A percentile compares a stretch with the other conserved stretches of the same genome.
Evolutionary conservation across 2,113 vertebrate species (phyloP).

Genomic region (Haliaeetus leucogaster): DNA sequence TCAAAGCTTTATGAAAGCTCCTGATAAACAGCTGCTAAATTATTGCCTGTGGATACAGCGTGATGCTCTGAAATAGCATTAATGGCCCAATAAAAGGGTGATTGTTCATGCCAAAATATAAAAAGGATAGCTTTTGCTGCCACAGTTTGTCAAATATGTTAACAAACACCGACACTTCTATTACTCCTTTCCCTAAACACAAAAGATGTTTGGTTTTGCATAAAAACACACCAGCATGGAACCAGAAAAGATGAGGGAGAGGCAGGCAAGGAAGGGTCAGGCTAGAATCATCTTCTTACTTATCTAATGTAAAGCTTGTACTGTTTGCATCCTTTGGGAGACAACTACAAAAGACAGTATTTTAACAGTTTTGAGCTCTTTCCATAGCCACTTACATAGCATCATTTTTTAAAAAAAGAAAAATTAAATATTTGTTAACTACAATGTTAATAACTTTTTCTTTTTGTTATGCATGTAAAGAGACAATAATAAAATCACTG

Average conservation of each 20-base stretch:
- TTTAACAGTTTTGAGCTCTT: background rate
- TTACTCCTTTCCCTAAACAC: conserved; percentile 19
- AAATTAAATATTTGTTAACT: background rate
- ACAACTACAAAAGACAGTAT: background rate
- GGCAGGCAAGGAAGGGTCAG: background rate
- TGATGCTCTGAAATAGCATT: conserved; percentile 62
- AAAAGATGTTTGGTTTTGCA: conserved; percentile 23
- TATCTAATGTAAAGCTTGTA: background rate
- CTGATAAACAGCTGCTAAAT: conserved; percentile 72
- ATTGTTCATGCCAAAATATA: conserved; percentile 63
- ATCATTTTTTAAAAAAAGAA: background rate
- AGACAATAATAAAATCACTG: background rate
- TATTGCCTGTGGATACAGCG: conserved; percentile 48
- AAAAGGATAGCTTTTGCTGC: conserved; percentile 52
- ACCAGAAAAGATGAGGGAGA: background rate
- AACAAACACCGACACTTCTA: conserved; percentile 49
- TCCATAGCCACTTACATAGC: rapidly evolving
- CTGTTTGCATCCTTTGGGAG: background rate
- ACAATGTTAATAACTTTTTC: background rate
- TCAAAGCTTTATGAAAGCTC: conserved; percentile 64
- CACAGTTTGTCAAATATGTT: conserved; percentile 63
- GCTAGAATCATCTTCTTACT: rapidly evolving
- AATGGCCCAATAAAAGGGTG: conserved; percentile 63
- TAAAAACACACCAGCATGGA: background rate
- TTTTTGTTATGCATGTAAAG: background rate